Conservation (phyloP, 2,113 vertebrate genomes). For the Pseudorhombus dupliciocellatus region DNA sequence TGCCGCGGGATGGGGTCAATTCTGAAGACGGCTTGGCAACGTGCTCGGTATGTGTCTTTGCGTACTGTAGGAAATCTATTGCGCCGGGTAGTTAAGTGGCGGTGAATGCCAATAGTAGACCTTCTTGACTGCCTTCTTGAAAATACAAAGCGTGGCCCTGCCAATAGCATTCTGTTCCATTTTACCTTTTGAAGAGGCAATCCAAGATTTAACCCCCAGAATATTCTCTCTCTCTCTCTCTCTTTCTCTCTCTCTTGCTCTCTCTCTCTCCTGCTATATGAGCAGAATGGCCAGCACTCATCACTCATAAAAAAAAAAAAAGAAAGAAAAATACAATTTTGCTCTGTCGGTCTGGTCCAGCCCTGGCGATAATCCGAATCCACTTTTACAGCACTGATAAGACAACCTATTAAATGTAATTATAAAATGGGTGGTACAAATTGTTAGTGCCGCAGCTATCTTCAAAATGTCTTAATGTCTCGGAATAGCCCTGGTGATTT, state of each 20-base stretch:
- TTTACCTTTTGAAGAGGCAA: constrained; percentile 78
- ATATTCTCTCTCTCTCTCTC: constrained; percentile 70
- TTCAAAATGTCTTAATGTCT: constrained; percentile 82
- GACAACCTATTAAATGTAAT: constrained; percentile 84
- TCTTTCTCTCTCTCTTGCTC: constrained; percentile 49
- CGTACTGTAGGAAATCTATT: constrained; percentile 77
- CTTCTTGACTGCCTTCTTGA: constrained; percentile 71
- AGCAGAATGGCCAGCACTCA: constrained; percentile 65
- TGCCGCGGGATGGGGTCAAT: constrained; percentile 75
- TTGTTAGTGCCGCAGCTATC: constrained; percentile 80
- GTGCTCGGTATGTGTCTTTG: constrained; percentile 73
- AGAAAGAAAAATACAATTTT: constrained; percentile 69
- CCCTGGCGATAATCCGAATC: constrained; percentile 76
- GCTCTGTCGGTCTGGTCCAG: constrained; percentile 68
- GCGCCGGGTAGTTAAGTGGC: constrained; percentile 79
- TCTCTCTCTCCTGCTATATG: constrained; percentile 19
- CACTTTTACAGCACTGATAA: constrained; percentile 79
- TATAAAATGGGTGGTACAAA: constrained; percentile 79
- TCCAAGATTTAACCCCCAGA: constrained; percentile 78
- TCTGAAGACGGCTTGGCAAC: constrained; percentile 72
- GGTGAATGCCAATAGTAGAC: constrained; percentile 78
- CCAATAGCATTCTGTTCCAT: constrained; percentile 65
- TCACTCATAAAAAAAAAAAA: constrained; percentile 56
- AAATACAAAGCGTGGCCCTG: constrained; percentile 72
- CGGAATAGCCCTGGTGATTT: constrained; percentile 80